Conservation (phyloP, 1,140 invertebrate species). For the Neelides sp. region DNA sequence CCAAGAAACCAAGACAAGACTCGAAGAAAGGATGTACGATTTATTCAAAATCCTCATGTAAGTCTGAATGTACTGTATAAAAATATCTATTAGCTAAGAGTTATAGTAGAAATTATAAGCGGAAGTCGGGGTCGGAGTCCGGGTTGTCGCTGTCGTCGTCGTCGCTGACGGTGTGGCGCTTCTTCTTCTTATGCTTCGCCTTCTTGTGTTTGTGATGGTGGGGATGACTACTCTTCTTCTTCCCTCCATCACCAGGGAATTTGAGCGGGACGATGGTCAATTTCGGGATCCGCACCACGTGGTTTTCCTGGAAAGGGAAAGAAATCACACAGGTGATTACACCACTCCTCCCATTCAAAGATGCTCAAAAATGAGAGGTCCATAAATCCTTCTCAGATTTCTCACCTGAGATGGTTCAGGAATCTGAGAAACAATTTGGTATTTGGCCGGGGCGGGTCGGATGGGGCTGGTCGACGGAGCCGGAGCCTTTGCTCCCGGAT, state of each 20-base stretch:
- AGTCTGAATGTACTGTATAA: too few relatives aligned
- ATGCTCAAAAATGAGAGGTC: too few relatives aligned
- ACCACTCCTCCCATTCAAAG: too few relatives aligned
- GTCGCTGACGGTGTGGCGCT: constrained; percentile 44
- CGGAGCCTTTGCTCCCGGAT: constrained; percentile 12
- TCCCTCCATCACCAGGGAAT: constrained; percentile 40
- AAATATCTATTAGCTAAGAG: too few relatives aligned
- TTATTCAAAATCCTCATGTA: too few relatives aligned
- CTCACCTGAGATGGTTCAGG: too few relatives aligned
- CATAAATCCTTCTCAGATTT: too few relatives aligned
- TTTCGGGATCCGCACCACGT: constrained; percentile 41
- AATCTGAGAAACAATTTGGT: too few relatives aligned
- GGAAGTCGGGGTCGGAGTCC: constrained; percentile 57
- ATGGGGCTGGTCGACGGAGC: not conserved
- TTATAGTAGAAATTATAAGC: too few relatives aligned
- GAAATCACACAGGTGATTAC: too few relatives aligned
- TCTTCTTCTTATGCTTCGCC: constrained; percentile 43
- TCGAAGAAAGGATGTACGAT: too few relatives aligned
- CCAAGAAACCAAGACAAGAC: too few relatives aligned
- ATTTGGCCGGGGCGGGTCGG: constrained; percentile 5
- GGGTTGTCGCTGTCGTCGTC: constrained; percentile 52
- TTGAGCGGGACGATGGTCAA: constrained; percentile 42
- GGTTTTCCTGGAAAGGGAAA: constrained; percentile 33
- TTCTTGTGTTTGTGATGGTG: constrained; percentile 57
- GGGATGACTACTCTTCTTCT: constrained; percentile 42